Percentiles rank a stretch among this genome's conserved stretches.
These are phyloP conservation scores for Lithodes maja DNA, from an alignment of 2,888 invertebrate species.

Conservation along the genomic window DNA sequence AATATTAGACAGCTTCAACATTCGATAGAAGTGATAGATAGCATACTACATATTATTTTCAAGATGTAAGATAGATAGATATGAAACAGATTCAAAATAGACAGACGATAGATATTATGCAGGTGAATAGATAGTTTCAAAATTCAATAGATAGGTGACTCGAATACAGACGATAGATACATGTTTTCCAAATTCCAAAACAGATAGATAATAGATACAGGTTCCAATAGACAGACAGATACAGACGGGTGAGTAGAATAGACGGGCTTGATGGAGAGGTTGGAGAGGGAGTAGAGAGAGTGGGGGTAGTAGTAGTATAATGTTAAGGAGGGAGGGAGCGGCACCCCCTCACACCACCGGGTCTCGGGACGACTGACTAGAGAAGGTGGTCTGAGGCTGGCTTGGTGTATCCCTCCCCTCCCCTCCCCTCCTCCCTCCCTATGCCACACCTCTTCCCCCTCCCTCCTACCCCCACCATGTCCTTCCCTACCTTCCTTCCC, in stretches of 20 bases:
- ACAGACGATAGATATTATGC: background rate
- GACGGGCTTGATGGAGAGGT: background rate
- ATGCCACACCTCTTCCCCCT: background rate
- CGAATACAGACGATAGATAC: background rate
- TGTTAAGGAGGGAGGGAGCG: slow-evolving; percentile 6
- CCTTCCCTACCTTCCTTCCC: background rate
- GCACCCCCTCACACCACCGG: background rate
- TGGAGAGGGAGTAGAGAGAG: background rate
- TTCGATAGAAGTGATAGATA: slow-evolving; percentile 1
- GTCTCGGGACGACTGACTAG: background rate
- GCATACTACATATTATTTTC: too few relatives aligned
- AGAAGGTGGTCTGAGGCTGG: background rate
- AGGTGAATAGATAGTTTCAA: background rate
- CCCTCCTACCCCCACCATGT: background rate
- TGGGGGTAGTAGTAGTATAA: background rate
- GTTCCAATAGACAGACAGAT: background rate
- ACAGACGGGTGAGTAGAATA: background rate
- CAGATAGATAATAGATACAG: slow-evolving; percentile 6
- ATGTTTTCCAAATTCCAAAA: background rate
- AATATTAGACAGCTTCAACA: background rate
- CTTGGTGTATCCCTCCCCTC: background rate
- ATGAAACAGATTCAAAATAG: background rate
- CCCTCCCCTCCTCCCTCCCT: background rate
- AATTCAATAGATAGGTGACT: background rate
- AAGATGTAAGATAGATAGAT: background rate